These are phyloP conservation scores for Globia sparganii DNA, from an alignment of 2,888 invertebrate genomes.

Conservation along the genomic window DNA sequence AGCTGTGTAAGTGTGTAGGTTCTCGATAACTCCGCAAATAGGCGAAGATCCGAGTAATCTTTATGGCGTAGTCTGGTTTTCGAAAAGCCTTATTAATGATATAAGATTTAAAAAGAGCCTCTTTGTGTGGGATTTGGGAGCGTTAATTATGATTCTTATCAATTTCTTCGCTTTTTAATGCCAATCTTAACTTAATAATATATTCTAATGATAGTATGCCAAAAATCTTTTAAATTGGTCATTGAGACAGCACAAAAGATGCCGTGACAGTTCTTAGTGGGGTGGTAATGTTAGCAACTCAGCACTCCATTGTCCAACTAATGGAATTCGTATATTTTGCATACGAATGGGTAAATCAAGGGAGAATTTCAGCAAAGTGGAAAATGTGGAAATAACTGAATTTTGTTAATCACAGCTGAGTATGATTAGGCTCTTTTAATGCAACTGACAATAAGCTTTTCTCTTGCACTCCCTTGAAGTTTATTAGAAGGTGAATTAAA, in stretches of 20 bases:
- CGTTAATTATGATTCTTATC: conserved; percentile 15
- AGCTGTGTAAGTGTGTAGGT: not conserved
- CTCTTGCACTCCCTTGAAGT: not conserved
- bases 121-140: not conserved
- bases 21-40: not conserved
- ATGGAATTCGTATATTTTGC: conserved; percentile 50
- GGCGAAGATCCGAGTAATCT: not conserved
- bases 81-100: conserved; percentile 24
- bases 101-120: conserved; percentile 3
- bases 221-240: conserved; percentile 27
- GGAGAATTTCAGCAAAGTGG: conserved; percentile 4
- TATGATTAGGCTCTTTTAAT: not conserved
- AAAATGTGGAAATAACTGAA: conserved; percentile 1
- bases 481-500: not conserved
- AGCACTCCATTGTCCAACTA: conserved; percentile 30
- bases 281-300: conserved; percentile 21
- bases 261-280: not conserved
- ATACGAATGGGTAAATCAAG: conserved; percentile 35
- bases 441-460: not conserved
- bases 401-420: conserved; percentile 2
- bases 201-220: not conserved
- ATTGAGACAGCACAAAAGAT: conserved; percentile 34
- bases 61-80: conserved; percentile 4
- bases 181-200: conserved; percentile 1
- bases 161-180: conserved; percentile 25